Conservation (phyloP, 2,888 invertebrate genomes). For the Cotesia congregata region DNA sequence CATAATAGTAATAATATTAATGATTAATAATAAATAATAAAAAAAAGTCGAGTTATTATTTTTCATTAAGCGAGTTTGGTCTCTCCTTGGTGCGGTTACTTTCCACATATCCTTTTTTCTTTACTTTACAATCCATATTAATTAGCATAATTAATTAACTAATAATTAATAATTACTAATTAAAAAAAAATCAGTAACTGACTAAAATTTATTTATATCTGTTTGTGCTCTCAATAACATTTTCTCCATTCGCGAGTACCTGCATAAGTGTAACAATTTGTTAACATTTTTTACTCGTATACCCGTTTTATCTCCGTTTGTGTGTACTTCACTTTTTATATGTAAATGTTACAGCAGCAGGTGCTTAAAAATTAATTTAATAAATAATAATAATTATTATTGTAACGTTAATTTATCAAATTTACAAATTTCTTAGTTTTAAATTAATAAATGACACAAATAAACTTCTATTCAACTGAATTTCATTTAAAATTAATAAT, state of each 20-base stretch:
- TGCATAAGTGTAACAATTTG: constrained; percentile 3
- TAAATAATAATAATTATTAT: not conserved
- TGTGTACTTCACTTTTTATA: not conserved
- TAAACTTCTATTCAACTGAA: too few species aligned
- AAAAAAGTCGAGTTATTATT: constrained; percentile 56
- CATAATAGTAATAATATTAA: constrained; percentile 47
- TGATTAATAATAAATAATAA: constrained; percentile 59
- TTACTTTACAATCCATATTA: constrained; percentile 10
- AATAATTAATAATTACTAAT: not conserved
- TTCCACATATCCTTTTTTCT: constrained; percentile 45
- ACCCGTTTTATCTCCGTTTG: constrained; percentile 8
- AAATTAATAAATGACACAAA: too few species aligned
- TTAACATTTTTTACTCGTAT: not conserved
- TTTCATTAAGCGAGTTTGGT: constrained; percentile 65
- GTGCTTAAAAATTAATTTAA: not conserved
- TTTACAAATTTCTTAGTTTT: not conserved
- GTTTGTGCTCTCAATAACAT: constrained; percentile 8
- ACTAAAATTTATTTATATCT: constrained; percentile 1
- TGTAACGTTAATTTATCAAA: not conserved
- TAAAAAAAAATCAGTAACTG: constrained; percentile 17
- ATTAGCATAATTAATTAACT: constrained; percentile 23
- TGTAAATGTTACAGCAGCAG: not conserved
- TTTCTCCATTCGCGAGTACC: constrained; percentile 4
- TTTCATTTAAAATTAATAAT: not conserved
- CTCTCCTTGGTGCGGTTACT: constrained; percentile 67